These are phyloP conservation scores for Pitangus sulphuratus DNA, from an alignment of 2,797 vertebrate genomes.

Conservation along the genomic window DNA sequence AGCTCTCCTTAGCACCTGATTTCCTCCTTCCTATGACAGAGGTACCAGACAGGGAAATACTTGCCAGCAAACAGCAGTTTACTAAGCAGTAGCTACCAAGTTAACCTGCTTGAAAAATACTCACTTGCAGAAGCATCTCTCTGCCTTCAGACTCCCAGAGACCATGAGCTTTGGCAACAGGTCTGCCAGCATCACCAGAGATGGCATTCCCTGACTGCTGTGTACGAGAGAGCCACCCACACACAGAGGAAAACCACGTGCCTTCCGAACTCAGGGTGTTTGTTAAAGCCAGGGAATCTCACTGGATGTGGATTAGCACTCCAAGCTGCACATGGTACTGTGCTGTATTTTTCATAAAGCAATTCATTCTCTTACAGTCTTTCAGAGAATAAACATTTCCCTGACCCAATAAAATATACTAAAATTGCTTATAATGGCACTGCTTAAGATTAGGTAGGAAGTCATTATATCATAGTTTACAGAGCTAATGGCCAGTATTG, in stretches of 20 bases:
- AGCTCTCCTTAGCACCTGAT: not conserved
- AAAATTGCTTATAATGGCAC: slow-evolving; percentile 40
- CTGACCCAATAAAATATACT: slow-evolving; percentile 53
- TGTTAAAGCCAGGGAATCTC: not conserved
- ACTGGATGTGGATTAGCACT: not conserved
- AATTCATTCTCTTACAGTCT: slow-evolving; percentile 23
- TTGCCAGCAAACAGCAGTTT: not conserved
- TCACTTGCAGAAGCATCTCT: not conserved
- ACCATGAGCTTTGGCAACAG: not conserved
- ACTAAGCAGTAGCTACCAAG: not conserved
- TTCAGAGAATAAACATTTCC: slow-evolving; percentile 24
- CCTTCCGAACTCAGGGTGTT: not conserved
- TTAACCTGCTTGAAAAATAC: not conserved
- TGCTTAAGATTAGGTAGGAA: slow-evolving; percentile 55
- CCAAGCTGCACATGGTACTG: not conserved
- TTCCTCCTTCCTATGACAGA: not conserved
- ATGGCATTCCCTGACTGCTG: not conserved
- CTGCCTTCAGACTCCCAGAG: not conserved
- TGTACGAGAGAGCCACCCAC: not conserved
- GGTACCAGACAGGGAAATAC: not conserved
- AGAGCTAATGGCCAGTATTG: slow-evolving; percentile 64
- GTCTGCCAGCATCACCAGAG: not conserved
- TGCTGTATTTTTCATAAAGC: slow-evolving; percentile 17
- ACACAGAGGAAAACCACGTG: not conserved
- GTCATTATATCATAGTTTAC: slow-evolving; percentile 47